Evolutionary conservation across 2,888 invertebrate species (phyloP), one percentile per base, ranked within the genome.

Genomic region (Chaitophorus viminalis): DNA sequence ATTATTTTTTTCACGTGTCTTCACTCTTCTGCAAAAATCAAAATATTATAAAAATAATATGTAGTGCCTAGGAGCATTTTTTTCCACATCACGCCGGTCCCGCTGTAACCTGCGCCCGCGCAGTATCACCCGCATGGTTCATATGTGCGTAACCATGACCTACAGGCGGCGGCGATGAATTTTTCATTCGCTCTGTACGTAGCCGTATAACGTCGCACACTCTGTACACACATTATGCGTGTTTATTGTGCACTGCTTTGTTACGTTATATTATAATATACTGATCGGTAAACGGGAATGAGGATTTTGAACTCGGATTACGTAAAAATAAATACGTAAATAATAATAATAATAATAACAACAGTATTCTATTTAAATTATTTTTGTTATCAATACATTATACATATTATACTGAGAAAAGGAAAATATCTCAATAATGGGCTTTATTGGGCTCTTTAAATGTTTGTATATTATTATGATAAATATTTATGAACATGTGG

Each of bases 81-180:
- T 76, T n/a, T 82, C 9, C 25, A 52, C 25, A 3, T 54, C 39
- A 72, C 72, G 9, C 52, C 72, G 2, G 25, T 33, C n/a, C n/a
- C 33, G 18, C n/a, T 46, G n/a, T 65, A 6, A 25, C 39, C 31
- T 70, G 29, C 31, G 74, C 79, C 79, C 74, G 72, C 74, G 60
- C 74, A 74, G 54, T 86, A 31, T 86, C 31, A 60, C 33, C 39
- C 65, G 31, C 70, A 81, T 60, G 74, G 74, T 75, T 79, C 60
- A 65, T 33, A 70, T 86, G 86, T 72, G 77, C 72, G 72, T 86
- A 87, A 79, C 87, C 87, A 81, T 87, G 87, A 87, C 87, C 87
- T 87, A 87, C 79, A 87, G 87, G 54, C 82, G 29, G 52, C 11
- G 17, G 65, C 31, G 65, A 54, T 54, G 11, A 21, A 18, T 77